These are phyloP conservation scores for Enteromius trimaculatus DNA, from an alignment of 2,797 vertebrate species.

Conservation along the genomic window DNA sequence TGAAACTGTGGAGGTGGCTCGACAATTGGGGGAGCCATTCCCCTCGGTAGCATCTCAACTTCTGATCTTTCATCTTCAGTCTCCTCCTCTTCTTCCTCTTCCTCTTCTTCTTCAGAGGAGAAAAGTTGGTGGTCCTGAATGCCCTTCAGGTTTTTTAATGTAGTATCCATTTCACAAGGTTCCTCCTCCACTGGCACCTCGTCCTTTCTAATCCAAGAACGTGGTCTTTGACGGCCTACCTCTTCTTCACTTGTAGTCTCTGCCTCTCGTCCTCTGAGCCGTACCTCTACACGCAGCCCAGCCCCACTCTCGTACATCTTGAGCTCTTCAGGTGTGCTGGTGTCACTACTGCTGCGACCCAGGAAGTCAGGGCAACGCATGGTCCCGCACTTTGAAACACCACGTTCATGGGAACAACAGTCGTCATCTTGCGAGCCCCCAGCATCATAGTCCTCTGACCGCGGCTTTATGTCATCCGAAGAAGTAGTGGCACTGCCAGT, in stretches of 20 bases:
- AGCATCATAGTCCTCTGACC: slow-evolving; percentile 97
- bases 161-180: slow-evolving; percentile 73
- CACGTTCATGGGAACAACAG: slow-evolving; percentile 90
- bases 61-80: slow-evolving; percentile 95
- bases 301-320: slow-evolving; percentile 91
- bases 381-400: slow-evolving; percentile 93
- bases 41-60: slow-evolving; percentile 85
- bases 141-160: slow-evolving; percentile 72
- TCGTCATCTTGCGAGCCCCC: slow-evolving; percentile 98
- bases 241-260: slow-evolving; percentile 93
- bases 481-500: slow-evolving; percentile 94
- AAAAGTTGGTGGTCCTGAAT: slow-evolving; percentile 86
- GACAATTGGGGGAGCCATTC: slow-evolving; percentile 64
- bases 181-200: slow-evolving; percentile 67
- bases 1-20: slow-evolving; percentile 84
- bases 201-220: slow-evolving; percentile 82
- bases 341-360: slow-evolving; percentile 97
- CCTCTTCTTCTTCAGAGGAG: slow-evolving; percentile 92
- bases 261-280: slow-evolving; percentile 80
- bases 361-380: slow-evolving; percentile 95
- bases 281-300: slow-evolving; percentile 90
- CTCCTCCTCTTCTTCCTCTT: slow-evolving; percentile 89
- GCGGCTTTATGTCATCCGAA: slow-evolving; percentile 97
- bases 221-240: slow-evolving; percentile 75
- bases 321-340: slow-evolving; percentile 96